These are phyloP conservation scores for Oligia strigilis DNA, from an alignment of 2,888 invertebrate species.

Conservation along the genomic window DNA sequence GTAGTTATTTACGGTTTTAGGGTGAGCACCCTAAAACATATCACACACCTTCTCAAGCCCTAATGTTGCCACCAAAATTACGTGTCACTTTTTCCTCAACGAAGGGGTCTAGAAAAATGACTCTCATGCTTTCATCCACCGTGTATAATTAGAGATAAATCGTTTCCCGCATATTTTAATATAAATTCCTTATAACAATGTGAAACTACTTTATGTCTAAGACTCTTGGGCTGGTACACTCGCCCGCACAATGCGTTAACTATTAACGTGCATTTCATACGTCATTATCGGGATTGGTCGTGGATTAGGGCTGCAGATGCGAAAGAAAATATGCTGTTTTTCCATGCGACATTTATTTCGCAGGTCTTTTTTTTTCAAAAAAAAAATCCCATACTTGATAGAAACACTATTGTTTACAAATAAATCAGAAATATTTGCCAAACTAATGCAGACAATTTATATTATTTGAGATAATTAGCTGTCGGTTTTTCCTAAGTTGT, in stretches of 20 bases:
- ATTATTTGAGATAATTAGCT: background rate
- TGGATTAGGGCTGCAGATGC: slow-evolving; percentile 57
- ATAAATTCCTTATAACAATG: slow-evolving; percentile 59
- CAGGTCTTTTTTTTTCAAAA: background rate
- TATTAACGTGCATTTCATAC: slow-evolving; percentile 70
- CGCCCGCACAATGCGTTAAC: slow-evolving; percentile 64
- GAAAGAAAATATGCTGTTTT: background rate
- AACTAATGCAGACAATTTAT: background rate
- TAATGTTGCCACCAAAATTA: slow-evolving; percentile 33
- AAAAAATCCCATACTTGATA: background rate
- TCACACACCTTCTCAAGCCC: slow-evolving; percentile 4
- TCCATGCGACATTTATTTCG: background rate
- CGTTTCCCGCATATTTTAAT: slow-evolving; percentile 64
- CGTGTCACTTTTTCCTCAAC: slow-evolving; percentile 42
- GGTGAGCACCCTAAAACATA: background rate
- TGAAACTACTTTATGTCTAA: slow-evolving; percentile 31
- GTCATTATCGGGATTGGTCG: slow-evolving; percentile 64
- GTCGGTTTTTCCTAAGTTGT: background rate
- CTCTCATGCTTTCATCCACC: slow-evolving; percentile 56
- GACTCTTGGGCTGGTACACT: slow-evolving; percentile 55
- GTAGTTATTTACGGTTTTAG: background rate
- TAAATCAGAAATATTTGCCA: background rate
- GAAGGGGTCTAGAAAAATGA: slow-evolving; percentile 57
- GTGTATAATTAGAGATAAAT: slow-evolving; percentile 67
- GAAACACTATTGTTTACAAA: background rate